A percentile compares a stretch with the other conserved stretches of the same genome.
These are phyloP conservation scores for Drosophila novamexicana DNA, from an alignment of 1,140 invertebrate species.

Conservation along the genomic window DNA sequence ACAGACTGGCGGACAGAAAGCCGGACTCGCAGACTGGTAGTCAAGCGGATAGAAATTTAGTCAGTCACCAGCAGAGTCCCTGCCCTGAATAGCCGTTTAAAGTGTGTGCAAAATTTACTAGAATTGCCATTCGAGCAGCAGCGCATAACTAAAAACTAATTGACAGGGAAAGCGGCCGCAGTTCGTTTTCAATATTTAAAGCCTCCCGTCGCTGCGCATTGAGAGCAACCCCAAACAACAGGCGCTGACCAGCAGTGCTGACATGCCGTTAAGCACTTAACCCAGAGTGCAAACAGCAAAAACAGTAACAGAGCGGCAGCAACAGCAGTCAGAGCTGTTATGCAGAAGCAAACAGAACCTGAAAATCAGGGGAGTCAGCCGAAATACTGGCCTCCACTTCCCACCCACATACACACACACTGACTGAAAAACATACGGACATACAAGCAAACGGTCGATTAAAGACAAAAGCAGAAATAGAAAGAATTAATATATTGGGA, in stretches of 20 bases:
- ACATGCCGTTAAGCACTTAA: conserved; percentile 76
- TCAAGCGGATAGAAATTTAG: background rate
- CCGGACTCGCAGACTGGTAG: conserved; percentile 12
- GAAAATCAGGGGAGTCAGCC: conserved; percentile 41
- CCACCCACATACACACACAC: background rate
- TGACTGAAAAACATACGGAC: background rate
- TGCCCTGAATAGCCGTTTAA: conserved; percentile 1
- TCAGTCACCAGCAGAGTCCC: conserved; percentile 1
- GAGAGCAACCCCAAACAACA: conserved; percentile 4
- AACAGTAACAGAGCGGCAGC: conserved; percentile 17
- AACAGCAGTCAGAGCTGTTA: conserved; percentile 28
- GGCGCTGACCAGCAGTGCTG: conserved; percentile 58
- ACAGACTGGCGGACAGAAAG: conserved; percentile 8
- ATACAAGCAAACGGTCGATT: conserved; percentile 9
- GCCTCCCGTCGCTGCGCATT: conserved; percentile 25
- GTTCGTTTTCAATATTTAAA: conserved; percentile 66
- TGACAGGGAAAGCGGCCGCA: conserved; percentile 59
- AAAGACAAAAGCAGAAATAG: background rate
- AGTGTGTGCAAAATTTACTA: conserved; percentile 16
- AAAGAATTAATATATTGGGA: background rate
- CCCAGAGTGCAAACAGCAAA: conserved; percentile 66
- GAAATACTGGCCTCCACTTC: background rate
- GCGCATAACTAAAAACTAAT: conserved; percentile 50
- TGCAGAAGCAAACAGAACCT: conserved; percentile 54
- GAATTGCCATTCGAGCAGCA: conserved; percentile 17